phyloP scores from a whole-genome alignment of 2,888 invertebrate genomes.

The Mongoloraphidia duomilia region DNA sequence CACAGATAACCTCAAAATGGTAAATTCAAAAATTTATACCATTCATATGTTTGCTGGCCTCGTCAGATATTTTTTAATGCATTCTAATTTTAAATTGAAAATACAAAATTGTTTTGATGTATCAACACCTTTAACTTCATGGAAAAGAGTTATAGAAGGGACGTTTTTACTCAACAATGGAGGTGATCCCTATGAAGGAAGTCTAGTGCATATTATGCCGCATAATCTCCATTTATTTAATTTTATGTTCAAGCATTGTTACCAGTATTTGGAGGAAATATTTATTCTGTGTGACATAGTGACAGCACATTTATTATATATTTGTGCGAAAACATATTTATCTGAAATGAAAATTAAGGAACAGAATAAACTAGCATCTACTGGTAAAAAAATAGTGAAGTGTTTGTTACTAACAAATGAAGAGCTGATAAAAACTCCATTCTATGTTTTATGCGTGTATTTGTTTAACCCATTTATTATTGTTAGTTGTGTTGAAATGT shows the following conservation, averaged over 20 bases:
- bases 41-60: conserved; percentile 35
- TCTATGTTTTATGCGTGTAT: conserved; percentile 63
- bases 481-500: conserved; percentile 73
- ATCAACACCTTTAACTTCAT: conserved; percentile 75
- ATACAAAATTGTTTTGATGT: conserved; percentile 68
- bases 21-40: no score
- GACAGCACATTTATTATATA: conserved; percentile 58
- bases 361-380: no score
- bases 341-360: no score
- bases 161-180: conserved; percentile 51
- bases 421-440: conserved; percentile 44
- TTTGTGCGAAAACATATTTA: conserved; percentile 34
- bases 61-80: conserved; percentile 52
- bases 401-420: conserved; percentile 37
- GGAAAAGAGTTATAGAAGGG: conserved; percentile 84
- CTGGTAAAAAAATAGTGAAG: conserved; percentile 33
- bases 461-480: conserved; percentile 82
- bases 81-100: conserved; percentile 49
- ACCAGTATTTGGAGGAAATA: conserved; percentile 39
- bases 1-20: no score
- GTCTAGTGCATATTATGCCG: conserved; percentile 86
- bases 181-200: conserved; percentile 77
- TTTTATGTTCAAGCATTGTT: conserved; percentile 39
- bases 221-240: conserved; percentile 52
- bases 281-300: conserved; percentile 62